phyloP scores from a whole-genome alignment of 2,113 vertebrate genomes.

The Urocynchramus pylzowi region DNA sequence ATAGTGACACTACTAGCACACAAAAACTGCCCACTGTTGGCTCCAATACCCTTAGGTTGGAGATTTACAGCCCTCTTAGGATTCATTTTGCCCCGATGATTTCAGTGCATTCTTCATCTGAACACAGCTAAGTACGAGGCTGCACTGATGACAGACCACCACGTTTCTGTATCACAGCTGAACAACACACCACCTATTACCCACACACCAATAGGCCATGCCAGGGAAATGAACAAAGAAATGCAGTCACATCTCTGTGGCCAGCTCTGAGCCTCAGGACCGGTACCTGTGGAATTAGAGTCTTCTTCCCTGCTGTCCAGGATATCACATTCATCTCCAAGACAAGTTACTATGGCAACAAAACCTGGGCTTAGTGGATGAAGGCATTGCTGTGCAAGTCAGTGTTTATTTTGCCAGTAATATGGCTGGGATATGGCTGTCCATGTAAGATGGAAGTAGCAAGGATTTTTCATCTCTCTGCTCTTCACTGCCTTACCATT shows the following conservation, averaged over 20 bases:
- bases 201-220: neutral
- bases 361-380: conserved; percentile 40
- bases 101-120: neutral
- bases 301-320: conserved; percentile 26
- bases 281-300: conserved; percentile 16
- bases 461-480: neutral
- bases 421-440: neutral
- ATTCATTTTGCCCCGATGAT: neutral
- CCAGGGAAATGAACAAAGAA: conserved; percentile 11
- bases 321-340: conserved; percentile 38
- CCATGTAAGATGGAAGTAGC: neutral
- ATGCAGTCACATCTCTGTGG: neutral
- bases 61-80: neutral
- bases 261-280: neutral
- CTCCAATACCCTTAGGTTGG: neutral
- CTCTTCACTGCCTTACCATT: neutral
- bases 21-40: neutral
- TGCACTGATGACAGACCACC: neutral
- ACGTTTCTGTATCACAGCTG: fast-evolving
- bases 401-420: conserved; percentile 17
- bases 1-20: neutral
- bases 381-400: conserved; percentile 21
- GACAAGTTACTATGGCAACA: conserved; percentile 54
- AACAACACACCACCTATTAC: neutral
- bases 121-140: neutral